Percentiles rank a stretch among this genome's conserved stretches.
Evolutionary conservation across 2,888 invertebrate genomes (phyloP).

Genomic region (Zygogramma bicolorata): DNA sequence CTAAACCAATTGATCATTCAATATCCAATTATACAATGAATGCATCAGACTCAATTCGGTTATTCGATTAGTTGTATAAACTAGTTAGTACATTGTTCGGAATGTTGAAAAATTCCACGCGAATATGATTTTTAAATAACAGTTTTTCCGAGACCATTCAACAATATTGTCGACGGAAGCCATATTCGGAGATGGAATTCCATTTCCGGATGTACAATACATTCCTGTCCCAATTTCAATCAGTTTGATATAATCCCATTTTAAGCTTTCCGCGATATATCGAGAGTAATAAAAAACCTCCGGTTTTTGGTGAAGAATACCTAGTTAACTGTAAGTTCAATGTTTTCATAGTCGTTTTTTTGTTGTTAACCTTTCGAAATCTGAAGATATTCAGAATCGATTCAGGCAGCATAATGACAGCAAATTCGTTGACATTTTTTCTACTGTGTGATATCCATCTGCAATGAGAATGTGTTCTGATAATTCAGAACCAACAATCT

Average conservation of each 20-base stretch:
- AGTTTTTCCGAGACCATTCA: neutral
- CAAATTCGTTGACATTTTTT: no score
- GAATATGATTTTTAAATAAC: neutral
- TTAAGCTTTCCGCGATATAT: neutral
- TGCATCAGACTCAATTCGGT: neutral
- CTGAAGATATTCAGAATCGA: no score
- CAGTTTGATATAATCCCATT: neutral
- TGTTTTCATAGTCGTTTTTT: no score
- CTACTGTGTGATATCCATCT: no score
- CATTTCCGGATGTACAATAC: neutral
- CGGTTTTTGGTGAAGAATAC: no score
- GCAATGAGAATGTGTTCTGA: no score
- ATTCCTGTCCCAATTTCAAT: neutral
- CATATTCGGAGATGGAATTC: neutral
- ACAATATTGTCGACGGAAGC: neutral
- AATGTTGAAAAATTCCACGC: neutral
- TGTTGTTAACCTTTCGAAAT: no score
- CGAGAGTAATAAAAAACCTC: no score
- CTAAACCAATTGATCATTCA: neutral
- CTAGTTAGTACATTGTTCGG: neutral
- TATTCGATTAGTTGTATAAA: neutral
- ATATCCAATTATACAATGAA: slow-evolving; percentile 2
- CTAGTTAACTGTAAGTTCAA: no score
- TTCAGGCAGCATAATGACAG: no score
- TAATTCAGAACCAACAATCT: no score